Base-by-base conservation (phyloP, 2,113 vertebrate genomes). In the Perca schrenkii region DNA sequence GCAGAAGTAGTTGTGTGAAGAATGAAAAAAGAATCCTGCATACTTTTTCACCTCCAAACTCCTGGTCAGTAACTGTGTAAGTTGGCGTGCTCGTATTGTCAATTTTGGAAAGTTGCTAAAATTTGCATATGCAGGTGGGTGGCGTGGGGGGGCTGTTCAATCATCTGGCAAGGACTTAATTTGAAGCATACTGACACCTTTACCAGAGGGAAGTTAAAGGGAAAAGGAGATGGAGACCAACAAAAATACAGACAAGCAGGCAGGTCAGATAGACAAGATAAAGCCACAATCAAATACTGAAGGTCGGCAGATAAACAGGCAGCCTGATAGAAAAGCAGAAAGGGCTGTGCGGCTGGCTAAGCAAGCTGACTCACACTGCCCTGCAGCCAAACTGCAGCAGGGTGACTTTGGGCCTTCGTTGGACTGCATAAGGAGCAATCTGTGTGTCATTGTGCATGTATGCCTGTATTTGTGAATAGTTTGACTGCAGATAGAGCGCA, bases 291-390 rank as follows among this genome's bases (percentile, higher is more conserved):
- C 54, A 68, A 61, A 85, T 52, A 16, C 28, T 75, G 63, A 82
- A 80, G 83, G 78, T 79, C 22, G 4, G 70, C 78, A 82, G 83
- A 83, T 81, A 77, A 79, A 80, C 76, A 72, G 54, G 22, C 73
- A 60, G 65, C 8, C 74, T 74, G 88, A 83, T 36, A 80, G 79
- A 89, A 69, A 78, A 82, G 66, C 88, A 86, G 71, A 87, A 69
- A 75, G 43, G 22, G 12, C 62, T 69, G 53, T 56, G 57, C 46
- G 70, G 63, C 70, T 74, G 54, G 36, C 79, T 79, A 73, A 86
- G 80, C 65, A 77, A 22, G 74, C 88, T 86, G 89, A 91, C 85
- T 91, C 91, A 90, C 64, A 28, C 75, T 86, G 84, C 92, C 88
- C 84, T 74, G 71, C 40, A 10, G 88, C 84, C 87, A 91, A 74